Conservation (phyloP, 37 sponge, comb jelly and placozoan genomes). For the Lycopodina hypogea region DNA sequence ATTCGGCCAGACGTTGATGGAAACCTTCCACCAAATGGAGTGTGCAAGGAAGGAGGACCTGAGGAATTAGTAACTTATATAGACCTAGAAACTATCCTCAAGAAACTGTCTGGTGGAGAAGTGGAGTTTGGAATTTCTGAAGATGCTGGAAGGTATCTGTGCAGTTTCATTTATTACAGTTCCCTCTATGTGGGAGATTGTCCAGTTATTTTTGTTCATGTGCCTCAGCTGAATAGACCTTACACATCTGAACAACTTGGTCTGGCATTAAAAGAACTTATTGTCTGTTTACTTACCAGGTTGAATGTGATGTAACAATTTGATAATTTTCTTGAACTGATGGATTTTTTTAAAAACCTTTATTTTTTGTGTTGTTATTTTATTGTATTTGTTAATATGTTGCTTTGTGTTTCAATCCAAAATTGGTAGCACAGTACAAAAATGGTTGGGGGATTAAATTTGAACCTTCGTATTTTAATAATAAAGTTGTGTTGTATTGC, state of each 20-base stretch:
- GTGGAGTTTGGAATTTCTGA: slow-evolving; percentile 31
- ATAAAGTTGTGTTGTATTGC: too few species aligned
- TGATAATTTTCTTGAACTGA: too few species aligned
- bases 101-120: background rate
- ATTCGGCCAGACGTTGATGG: slow-evolving; percentile 28
- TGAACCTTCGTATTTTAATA: too few species aligned
- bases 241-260: slow-evolving; percentile 48
- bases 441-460: too few species aligned
- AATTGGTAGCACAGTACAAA: too few species aligned
- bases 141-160: slow-evolving; percentile 75
- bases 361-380: too few species aligned
- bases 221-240: slow-evolving; percentile 59
- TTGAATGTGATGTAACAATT: too few species aligned
- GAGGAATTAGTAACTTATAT: slow-evolving; percentile 22
- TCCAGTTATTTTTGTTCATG: slow-evolving; percentile 71
- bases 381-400: too few species aligned
- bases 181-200: slow-evolving; percentile 33
- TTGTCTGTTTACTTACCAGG: too few species aligned
- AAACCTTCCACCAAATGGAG: background rate
- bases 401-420: too few species aligned
- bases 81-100: slow-evolving; percentile 6
- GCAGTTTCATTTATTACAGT: slow-evolving; percentile 74
- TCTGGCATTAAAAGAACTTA: slow-evolving; percentile 34
- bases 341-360: too few species aligned
- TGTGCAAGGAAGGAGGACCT: slow-evolving; percentile 41